phyloP scores from a whole-genome alignment of 37 sponge, comb jelly and placozoan species.

The Beroe ovata region DNA sequence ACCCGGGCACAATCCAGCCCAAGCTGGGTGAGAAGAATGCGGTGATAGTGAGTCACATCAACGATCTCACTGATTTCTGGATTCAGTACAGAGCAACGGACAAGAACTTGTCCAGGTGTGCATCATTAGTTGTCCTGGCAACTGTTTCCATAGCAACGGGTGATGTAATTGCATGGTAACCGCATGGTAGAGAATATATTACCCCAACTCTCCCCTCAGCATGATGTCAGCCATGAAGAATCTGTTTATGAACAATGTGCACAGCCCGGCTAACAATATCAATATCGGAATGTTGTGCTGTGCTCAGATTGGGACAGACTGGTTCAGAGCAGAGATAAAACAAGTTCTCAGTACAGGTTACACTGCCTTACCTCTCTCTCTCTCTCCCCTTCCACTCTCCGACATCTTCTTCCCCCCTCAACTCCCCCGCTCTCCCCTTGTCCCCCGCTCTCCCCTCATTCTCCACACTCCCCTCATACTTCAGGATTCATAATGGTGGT shows the following conservation, averaged over 20 bases:
- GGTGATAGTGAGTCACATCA: constrained; percentile 27
- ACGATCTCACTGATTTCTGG: constrained; percentile 42
- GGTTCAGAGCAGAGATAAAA: constrained; percentile 64
- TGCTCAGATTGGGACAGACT: constrained; percentile 48
- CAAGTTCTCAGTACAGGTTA: not conserved
- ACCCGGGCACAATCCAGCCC: constrained; percentile 15
- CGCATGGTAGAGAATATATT: too few species aligned
- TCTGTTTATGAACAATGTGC: constrained; percentile 18
- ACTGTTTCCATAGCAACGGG: too few species aligned
- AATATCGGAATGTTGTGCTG: constrained; percentile 47
- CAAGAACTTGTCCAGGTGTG: constrained; percentile 26
- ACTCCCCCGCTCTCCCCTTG: too few species aligned
- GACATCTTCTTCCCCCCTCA: too few species aligned
- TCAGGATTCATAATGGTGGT: constrained; percentile 17
- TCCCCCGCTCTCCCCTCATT: not conserved
- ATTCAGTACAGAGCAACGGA: constrained; percentile 37
- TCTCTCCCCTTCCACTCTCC: too few species aligned
- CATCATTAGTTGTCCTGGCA: too few species aligned
- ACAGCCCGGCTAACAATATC: not conserved
- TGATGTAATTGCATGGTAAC: too few species aligned
- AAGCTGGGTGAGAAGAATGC: constrained; percentile 35
- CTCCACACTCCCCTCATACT: not conserved
- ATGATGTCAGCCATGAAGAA: constrained; percentile 64
- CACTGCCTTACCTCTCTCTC: too few species aligned
- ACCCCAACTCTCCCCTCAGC: too few species aligned